Base-by-base conservation (phyloP, 1,140 invertebrate species). In the Manduca sexta region DNA sequence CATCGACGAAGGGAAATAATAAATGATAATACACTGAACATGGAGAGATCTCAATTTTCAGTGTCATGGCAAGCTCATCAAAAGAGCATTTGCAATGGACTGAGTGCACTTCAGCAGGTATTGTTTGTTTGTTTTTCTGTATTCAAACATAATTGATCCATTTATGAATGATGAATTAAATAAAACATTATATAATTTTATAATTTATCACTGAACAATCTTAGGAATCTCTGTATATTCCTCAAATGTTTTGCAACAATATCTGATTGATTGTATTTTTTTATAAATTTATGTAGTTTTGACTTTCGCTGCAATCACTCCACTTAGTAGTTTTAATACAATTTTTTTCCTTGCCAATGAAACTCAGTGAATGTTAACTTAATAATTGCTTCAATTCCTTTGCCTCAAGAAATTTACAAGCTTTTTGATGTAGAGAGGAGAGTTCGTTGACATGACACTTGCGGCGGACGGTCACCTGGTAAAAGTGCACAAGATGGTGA, bases 391-490 rank as follows among this genome's bases (percentile, higher is more conserved):
- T n/a, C n/a, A n/a, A n/a, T n/a, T n/a, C n/a, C n/a, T n/a, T n/a
- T n/a, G n/a, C n/a, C n/a, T n/a, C n/a, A n/a, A n/a, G n/a, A n/a
- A n/a, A n/a, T n/a, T n/a, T n/a, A n/a, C n/a, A n/a, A n/a, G n/a
- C n/a, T n/a, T n/a, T n/a, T n/a, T n/a, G n/a, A n/a, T n/a, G n/a
- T 45, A 71, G 68, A 53, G 50, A 38, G 60, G 57, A 51, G 89
- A 91, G 47, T 88, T 93, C 67, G 91, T 93, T 21, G 92, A 93
- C 74, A 91, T 93, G 52, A 93, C 92, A 1, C 67, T 93, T 33
- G 92, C 92, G 11, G 92, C 91, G 38, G 91, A 92, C 55, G 92
- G 92, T 16, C 88, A 89, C 64, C 88, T 88, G 43, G 74, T 93
- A 3, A 90, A 91, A 70, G 92, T 91, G n/a, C 92, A 93, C 69